Percentiles rank a stretch among this genome's conserved stretches.
These are phyloP conservation scores for Tiliqua scincoides DNA, from an alignment of 2,113 vertebrate species.

Conservation along the genomic window DNA sequence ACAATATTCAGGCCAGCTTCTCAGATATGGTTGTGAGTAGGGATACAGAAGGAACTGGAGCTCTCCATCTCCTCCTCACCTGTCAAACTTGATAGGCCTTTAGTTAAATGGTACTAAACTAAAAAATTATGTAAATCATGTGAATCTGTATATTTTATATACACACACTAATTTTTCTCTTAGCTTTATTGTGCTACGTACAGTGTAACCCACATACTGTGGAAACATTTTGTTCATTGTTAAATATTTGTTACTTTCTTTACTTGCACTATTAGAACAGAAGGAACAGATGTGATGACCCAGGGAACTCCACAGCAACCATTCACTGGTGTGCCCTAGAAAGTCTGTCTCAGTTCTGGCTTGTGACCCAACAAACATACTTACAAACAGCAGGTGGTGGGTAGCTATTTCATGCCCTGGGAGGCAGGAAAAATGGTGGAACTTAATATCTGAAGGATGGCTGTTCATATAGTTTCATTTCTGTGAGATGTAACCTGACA, in stretches of 20 bases:
- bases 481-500: conserved; percentile 58
- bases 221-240: conserved; percentile 18
- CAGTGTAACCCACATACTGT: conserved; percentile 46
- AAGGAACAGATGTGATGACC: conserved; percentile 38
- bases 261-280: conserved; percentile 22
- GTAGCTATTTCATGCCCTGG: conserved; percentile 57
- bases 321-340: conserved; percentile 21
- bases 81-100: no score
- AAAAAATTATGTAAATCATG: conserved; percentile 46
- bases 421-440: conserved; percentile 58
- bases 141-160: conserved; percentile 59
- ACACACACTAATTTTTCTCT: no score
- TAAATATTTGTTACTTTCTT: not conserved
- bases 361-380: conserved; percentile 54
- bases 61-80: no score
- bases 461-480: conserved; percentile 67
- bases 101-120: no score
- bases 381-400: conserved; percentile 45
- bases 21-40: no score
- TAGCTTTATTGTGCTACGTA: conserved; percentile 31
- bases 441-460: conserved; percentile 67
- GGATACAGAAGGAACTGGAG: conserved; percentile 26
- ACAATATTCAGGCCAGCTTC: no score
- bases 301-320: conserved; percentile 8
- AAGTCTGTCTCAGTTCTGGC: conserved; percentile 54